phyloP scores from a whole-genome alignment of 2,888 invertebrate species.

The Phrixothrix hirtus region DNA sequence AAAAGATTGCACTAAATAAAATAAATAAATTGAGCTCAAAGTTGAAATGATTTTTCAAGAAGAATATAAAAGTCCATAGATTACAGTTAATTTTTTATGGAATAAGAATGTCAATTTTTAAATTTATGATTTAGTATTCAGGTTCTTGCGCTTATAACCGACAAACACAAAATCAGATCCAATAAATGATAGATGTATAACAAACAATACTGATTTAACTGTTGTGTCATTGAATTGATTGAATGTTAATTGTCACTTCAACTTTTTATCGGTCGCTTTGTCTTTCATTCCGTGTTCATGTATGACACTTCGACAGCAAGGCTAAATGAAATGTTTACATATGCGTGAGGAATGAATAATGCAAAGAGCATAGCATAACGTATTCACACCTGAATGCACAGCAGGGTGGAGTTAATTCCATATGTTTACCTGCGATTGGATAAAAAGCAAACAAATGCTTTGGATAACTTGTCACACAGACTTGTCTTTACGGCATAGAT shows the following conservation, averaged over 20 bases:
- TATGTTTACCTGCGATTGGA: conserved; percentile 28
- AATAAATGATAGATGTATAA: no score
- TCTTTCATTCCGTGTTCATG: not conserved
- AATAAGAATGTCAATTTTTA: no score
- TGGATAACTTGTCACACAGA: conserved; percentile 29
- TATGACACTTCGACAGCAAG: conserved; percentile 15
- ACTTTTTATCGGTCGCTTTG: not conserved
- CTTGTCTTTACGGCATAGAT: conserved; percentile 24
- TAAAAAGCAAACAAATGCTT: conserved; percentile 29
- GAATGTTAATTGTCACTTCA: not conserved
- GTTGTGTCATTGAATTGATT: no score
- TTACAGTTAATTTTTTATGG: no score
- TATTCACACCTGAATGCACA: conserved; percentile 36
- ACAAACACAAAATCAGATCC: no score
- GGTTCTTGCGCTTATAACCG: no score
- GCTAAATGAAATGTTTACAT: conserved; percentile 18
- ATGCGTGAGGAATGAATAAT: conserved; percentile 28
- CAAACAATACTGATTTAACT: no score
- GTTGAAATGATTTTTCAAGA: no score
- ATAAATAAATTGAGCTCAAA: no score
- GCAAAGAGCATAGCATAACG: conserved; percentile 21
- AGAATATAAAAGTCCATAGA: no score
- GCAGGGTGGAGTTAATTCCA: conserved; percentile 37
- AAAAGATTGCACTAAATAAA: no score
- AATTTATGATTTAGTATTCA: no score